A percentile compares a stretch with the other conserved stretches of the same genome.
These are phyloP conservation scores for Tenodera sinensis DNA, from an alignment of 2,888 invertebrate species.

Conservation along the genomic window DNA sequence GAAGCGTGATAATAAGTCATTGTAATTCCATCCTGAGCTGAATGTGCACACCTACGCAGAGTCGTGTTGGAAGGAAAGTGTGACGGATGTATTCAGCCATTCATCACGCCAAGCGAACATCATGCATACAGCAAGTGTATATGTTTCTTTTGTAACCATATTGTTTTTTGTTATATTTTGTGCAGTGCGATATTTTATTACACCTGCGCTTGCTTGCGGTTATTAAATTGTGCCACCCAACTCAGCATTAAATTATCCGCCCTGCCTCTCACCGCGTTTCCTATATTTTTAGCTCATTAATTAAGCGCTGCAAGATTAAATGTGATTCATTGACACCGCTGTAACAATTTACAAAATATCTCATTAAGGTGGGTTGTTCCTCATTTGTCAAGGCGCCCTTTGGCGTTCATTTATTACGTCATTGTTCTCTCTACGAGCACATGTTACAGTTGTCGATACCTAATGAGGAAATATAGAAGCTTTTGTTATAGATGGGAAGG, in stretches of 20 bases:
- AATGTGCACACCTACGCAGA: background rate
- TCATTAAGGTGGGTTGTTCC: background rate
- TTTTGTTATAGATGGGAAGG: background rate
- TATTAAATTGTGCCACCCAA: background rate
- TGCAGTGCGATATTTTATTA: background rate
- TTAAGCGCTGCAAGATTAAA: background rate
- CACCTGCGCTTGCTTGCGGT: background rate
- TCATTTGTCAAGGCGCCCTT: conserved; percentile 3
- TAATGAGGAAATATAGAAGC: background rate
- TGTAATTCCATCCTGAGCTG: background rate
- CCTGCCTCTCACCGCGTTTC: background rate
- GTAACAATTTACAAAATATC: background rate
- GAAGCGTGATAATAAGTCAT: background rate
- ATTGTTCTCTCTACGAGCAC: background rate
- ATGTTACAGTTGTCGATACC: background rate
- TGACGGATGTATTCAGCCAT: background rate
- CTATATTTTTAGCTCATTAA: background rate
- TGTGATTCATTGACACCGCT: conserved; percentile 5
- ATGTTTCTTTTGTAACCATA: background rate
- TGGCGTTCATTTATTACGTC: background rate
- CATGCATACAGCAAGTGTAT: background rate
- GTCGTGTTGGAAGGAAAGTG: background rate
- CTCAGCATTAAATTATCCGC: background rate
- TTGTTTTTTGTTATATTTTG: background rate
- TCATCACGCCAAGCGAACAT: background rate